Conservation (phyloP, 2,113 vertebrate species). For the Zootoca vivipara region DNA sequence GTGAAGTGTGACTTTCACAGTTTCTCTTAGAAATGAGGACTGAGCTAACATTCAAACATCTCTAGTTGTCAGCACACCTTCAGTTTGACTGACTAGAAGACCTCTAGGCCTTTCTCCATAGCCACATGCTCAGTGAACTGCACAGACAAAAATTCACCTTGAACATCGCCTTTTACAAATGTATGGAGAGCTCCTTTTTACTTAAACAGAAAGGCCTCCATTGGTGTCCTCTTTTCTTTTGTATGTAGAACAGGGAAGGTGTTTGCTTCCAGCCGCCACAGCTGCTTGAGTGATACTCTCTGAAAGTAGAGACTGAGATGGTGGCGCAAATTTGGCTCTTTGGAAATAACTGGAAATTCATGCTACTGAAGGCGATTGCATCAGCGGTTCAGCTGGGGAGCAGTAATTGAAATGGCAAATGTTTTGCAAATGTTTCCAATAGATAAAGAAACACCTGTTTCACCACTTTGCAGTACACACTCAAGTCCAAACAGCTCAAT, state of each 20-base stretch:
- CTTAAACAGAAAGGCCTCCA: neutral
- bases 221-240: neutral
- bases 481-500: neutral
- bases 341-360: constrained; percentile 6
- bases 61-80: neutral
- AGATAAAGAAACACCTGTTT: constrained; percentile 7
- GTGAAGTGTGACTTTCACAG: neutral
- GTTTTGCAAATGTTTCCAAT: constrained; percentile 24
- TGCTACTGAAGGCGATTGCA: constrained; percentile 8
- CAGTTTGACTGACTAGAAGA: neutral
- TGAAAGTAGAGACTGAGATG: neutral
- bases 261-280: neutral
- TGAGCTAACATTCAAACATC: neutral
- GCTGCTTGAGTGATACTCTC: neutral
- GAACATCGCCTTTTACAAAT: neutral
- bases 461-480: neutral
- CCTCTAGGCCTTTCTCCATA: neutral
- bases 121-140: neutral
- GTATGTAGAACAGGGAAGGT: neutral
- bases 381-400: constrained; percentile 8
- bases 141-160: neutral
- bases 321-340: neutral
- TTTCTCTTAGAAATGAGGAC: neutral
- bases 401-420: constrained; percentile 4
- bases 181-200: neutral